Evolutionary conservation across 2,888 invertebrate species (phyloP).

Genomic region (Cheilosia vernalis): DNA sequence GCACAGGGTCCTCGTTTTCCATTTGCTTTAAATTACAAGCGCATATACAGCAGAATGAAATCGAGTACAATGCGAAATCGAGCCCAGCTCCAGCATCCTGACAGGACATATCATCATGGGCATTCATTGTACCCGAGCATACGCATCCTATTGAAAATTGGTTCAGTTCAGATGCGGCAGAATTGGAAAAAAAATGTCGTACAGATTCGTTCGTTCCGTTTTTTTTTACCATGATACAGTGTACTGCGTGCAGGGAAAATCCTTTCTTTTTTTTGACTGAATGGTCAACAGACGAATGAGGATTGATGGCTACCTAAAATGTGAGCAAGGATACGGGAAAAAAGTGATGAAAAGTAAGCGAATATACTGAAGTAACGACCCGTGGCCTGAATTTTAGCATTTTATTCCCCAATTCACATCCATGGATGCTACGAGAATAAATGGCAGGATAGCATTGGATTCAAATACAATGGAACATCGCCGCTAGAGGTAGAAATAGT

Average conservation of each 20-base stretch:
- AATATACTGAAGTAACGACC: conserved; percentile 9
- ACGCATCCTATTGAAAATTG: conserved; percentile 23
- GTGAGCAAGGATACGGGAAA: background rate
- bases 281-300: background rate
- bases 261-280: background rate
- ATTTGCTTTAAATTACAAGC: conserved; percentile 4
- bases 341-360: conserved; percentile 10
- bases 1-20: background rate
- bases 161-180: conserved; percentile 7
- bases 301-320: conserved; percentile 25
- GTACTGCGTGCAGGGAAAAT: background rate
- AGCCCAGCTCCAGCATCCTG: background rate
- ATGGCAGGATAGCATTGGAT: conserved; percentile 4
- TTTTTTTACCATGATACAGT: conserved; percentile 4
- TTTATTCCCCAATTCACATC: conserved; percentile 33
- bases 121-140: conserved; percentile 2
- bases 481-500: conserved; percentile 4
- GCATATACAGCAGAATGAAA: background rate
- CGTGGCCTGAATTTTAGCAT: conserved; percentile 19
- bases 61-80: background rate
- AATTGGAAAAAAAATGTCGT: conserved; percentile 5
- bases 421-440: conserved; percentile 5
- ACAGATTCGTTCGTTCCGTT: conserved; percentile 2
- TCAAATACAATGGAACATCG: conserved; percentile 1
- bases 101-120: conserved; percentile 3